A percentile compares a stretch with the other conserved stretches of the same genome.
Evolutionary conservation across 2,113 vertebrate genomes (phyloP).

Genomic region (Entomyzon cyanotis): DNA sequence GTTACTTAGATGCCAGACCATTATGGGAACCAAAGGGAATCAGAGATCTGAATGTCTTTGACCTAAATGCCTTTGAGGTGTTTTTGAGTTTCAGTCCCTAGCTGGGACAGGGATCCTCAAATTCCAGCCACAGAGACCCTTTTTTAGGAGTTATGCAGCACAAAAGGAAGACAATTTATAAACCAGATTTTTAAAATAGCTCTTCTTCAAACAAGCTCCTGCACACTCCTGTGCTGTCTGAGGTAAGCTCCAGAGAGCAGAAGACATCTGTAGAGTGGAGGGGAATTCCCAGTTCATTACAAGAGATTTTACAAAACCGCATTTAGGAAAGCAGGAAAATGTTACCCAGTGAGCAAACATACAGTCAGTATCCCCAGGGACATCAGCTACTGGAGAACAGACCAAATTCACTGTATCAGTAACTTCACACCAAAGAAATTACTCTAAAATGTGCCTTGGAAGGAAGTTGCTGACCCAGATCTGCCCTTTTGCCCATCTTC

Average conservation of each 20-base stretch:
- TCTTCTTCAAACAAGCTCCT: neutral
- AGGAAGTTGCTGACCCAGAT: neutral
- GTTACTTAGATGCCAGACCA: neutral
- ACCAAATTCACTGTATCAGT: neutral
- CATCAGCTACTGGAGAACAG: neutral
- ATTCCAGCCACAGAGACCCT: neutral
- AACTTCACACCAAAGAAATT: neutral
- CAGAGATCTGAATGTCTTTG: neutral
- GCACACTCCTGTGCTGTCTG: neutral
- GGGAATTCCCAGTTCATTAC: neutral
- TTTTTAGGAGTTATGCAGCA: accelerated
- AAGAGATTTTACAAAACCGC: neutral
- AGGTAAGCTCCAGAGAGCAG: neutral
- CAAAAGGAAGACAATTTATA: neutral
- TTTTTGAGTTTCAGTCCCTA: neutral
- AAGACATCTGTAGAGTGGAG: neutral
- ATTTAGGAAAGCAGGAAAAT: neutral
- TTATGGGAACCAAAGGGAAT: neutral
- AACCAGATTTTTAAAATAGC: neutral
- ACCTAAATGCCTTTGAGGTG: neutral
- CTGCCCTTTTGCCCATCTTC: neutral
- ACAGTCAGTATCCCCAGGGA: neutral
- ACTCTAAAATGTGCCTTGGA: neutral
- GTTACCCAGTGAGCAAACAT: neutral
- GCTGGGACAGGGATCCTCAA: neutral